A percentile compares a stretch with the other conserved stretches of the same genome.
phyloP scores from a whole-genome alignment of 2,797 vertebrate genomes.

The Muscicapa comitata region DNA sequence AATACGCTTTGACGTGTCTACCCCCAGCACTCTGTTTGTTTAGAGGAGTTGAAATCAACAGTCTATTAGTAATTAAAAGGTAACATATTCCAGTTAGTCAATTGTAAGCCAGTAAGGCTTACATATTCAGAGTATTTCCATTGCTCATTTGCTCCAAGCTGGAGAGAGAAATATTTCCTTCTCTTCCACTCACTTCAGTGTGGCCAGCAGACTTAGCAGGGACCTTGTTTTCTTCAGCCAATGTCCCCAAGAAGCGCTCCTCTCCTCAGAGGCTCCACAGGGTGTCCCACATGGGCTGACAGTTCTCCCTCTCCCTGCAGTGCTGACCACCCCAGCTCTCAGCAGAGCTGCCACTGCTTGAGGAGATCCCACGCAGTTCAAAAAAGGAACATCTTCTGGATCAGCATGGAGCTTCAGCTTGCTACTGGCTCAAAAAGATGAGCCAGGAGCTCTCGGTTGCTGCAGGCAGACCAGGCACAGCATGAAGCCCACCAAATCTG shows the following conservation, averaged over 20 bases:
- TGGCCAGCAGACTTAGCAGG: background rate
- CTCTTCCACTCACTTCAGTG: background rate
- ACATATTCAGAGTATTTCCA: background rate
- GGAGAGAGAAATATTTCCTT: background rate
- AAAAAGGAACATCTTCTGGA: background rate
- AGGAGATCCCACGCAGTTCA: background rate
- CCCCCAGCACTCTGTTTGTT: background rate
- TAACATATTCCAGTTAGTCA: background rate
- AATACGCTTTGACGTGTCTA: background rate
- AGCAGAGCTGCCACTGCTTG: background rate
- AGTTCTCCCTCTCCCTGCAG: background rate
- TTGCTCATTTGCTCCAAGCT: background rate
- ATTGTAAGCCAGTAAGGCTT: background rate
- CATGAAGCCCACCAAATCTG: background rate
- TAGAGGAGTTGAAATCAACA: background rate
- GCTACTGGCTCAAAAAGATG: background rate
- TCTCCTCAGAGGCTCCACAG: background rate
- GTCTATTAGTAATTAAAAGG: background rate
- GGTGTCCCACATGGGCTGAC: fast-evolving
- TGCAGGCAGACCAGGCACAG: background rate
- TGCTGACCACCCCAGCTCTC: background rate
- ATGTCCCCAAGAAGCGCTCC: fast-evolving
- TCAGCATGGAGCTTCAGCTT: background rate
- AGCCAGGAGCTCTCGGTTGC: background rate
- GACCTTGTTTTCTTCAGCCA: background rate